A percentile compares a stretch with the other conserved stretches of the same genome.
Conservation (phyloP, 1,140 invertebrate species). For the Nymphalis io region DNA sequence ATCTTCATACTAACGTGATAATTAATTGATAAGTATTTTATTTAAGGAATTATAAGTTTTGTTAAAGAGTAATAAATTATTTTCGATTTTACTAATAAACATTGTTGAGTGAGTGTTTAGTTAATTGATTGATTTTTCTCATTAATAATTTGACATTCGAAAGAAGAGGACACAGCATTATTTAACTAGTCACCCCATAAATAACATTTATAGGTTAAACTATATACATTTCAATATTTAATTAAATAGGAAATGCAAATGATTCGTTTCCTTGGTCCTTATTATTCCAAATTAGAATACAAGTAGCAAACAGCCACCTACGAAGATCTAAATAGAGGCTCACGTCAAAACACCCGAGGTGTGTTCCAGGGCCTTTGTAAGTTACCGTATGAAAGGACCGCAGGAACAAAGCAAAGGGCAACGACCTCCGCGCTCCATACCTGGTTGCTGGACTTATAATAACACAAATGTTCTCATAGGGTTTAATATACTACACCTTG, state of each 20-base stretch:
- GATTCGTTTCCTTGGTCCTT: not conserved
- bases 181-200: too few species aligned
- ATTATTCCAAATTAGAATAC: slow-evolving; percentile 16
- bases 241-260: not conserved
- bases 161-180: too few species aligned
- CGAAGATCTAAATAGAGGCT: slow-evolving; percentile 36
- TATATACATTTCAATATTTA: not conserved
- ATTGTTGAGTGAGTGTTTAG: too few species aligned
- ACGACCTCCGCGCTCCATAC: slow-evolving; percentile 51
- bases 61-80: too few species aligned
- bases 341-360: slow-evolving; percentile 37
- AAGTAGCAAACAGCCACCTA: slow-evolving; percentile 32
- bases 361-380: slow-evolving; percentile 30
- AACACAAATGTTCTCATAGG: not conserved
- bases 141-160: too few species aligned
- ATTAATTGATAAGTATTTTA: too few species aligned
- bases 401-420: slow-evolving; percentile 60
- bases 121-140: too few species aligned
- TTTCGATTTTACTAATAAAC: too few species aligned
- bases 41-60: too few species aligned
- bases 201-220: too few species aligned
- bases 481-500: not conserved
- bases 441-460: slow-evolving; percentile 29
- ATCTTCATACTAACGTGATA: too few species aligned
- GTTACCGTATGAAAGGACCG: slow-evolving; percentile 35